These are phyloP conservation scores for Microctonus aethiopoides DNA, from an alignment of 2,888 invertebrate genomes.

Conservation along the genomic window DNA sequence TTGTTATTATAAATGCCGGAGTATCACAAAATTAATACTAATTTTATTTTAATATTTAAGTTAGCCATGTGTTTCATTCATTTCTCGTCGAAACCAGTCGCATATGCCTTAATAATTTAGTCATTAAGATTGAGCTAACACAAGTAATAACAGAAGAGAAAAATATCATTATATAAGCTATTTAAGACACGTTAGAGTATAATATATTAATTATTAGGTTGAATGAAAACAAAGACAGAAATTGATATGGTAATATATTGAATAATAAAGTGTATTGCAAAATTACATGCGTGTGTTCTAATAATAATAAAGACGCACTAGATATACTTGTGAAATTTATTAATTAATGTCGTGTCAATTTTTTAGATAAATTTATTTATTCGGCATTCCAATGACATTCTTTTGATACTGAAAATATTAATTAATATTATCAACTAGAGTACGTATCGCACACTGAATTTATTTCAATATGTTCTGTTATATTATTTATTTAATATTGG, in stretches of 20 bases:
- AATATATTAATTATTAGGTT: neutral
- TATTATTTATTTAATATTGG: no score
- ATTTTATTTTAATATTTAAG: neutral
- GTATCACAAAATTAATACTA: neutral
- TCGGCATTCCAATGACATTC: slow-evolving; percentile 15
- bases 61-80: neutral
- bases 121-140: slow-evolving; percentile 28
- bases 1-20: neutral
- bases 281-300: neutral
- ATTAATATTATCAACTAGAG: neutral
- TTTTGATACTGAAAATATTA: slow-evolving; percentile 21
- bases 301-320: neutral
- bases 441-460: neutral
- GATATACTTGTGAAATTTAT: neutral
- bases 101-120: slow-evolving; percentile 38
- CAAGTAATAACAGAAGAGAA: neutral
- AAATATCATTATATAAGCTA: slow-evolving; percentile 15
- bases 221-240: neutral
- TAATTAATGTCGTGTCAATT: neutral
- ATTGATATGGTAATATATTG: neutral
- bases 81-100: slow-evolving; percentile 34
- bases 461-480: neutral
- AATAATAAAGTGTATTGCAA: neutral
- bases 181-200: neutral
- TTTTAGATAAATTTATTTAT: neutral